phyloP scores from a whole-genome alignment of 2,797 vertebrate genomes.

The Enteromius fasciolatus region DNA sequence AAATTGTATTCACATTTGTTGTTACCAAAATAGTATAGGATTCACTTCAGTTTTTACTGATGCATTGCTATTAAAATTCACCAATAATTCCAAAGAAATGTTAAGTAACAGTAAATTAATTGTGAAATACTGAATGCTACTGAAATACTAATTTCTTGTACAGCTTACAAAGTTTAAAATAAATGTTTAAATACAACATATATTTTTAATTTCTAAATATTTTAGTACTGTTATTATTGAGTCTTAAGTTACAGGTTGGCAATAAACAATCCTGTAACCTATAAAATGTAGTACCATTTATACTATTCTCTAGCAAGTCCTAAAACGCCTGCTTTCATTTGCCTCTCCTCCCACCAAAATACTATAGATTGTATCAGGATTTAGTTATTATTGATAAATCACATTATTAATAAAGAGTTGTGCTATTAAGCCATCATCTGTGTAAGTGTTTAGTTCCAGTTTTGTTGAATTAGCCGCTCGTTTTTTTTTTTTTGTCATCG shows the following conservation, averaged over 20 bases:
- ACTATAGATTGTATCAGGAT: not conserved
- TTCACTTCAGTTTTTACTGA: not conserved
- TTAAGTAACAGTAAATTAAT: not conserved
- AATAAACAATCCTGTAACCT: not conserved
- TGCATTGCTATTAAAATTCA: not conserved
- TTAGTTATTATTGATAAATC: slow-evolving; percentile 7
- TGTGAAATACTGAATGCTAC: not conserved
- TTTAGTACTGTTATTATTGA: not conserved
- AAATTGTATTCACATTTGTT: not conserved
- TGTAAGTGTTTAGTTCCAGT: slow-evolving; percentile 56
- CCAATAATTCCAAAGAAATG: not conserved
- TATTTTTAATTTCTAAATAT: not conserved
- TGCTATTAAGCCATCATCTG: slow-evolving; percentile 41
- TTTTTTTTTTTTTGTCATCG: slow-evolving; percentile 43
- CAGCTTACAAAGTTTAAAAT: not conserved
- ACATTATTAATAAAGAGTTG: slow-evolving; percentile 31
- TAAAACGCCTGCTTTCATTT: not conserved
- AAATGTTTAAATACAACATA: not conserved
- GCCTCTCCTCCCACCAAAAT: not conserved
- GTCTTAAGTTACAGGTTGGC: not conserved
- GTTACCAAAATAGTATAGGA: not conserved
- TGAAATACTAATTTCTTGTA: not conserved
- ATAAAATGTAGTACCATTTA: not conserved
- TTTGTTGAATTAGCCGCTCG: slow-evolving; percentile 49
- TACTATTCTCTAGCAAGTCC: not conserved